These are phyloP conservation scores for Eupithecia tripunctaria DNA, from an alignment of 2,888 invertebrate species.

Conservation along the genomic window DNA sequence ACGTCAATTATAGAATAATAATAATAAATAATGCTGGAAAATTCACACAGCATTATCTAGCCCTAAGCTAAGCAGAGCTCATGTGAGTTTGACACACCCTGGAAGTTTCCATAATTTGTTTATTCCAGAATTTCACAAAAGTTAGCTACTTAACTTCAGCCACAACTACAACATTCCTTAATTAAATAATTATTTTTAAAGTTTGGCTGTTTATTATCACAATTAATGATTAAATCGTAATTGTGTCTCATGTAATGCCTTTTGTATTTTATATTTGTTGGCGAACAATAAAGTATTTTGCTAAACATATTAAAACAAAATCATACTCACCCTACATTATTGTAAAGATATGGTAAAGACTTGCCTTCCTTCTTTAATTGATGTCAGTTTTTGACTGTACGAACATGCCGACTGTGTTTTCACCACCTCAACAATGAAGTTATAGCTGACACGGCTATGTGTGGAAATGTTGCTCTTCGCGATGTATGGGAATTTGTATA, in stretches of 20 bases:
- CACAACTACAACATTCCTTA: not conserved
- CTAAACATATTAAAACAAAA: not conserved
- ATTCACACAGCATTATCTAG: too few relatives aligned
- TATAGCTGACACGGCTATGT: constrained; percentile 39
- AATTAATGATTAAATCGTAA: too few relatives aligned
- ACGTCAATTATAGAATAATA: too few relatives aligned
- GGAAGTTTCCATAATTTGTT: not conserved
- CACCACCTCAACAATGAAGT: constrained; percentile 73
- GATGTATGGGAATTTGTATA: constrained; percentile 78
- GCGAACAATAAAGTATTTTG: too few relatives aligned
- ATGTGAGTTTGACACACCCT: not conserved
- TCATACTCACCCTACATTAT: constrained; percentile 34
- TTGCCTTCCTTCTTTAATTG: constrained; percentile 73
- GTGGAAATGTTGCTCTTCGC: constrained; percentile 39
- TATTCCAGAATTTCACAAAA: not conserved
- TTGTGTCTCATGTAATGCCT: too few relatives aligned
- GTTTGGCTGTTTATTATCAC: too few relatives aligned
- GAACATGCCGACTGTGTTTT: constrained; percentile 70
- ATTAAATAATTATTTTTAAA: too few relatives aligned
- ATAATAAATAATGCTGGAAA: too few relatives aligned
- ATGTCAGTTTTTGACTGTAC: constrained; percentile 78
- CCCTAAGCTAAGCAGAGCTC: too few relatives aligned
- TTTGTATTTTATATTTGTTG: too few relatives aligned
- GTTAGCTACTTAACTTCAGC: not conserved
- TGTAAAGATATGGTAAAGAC: constrained; percentile 43